phyloP scores from a whole-genome alignment of 2,888 invertebrate genomes.

The Zootermopsis nevadensis region DNA sequence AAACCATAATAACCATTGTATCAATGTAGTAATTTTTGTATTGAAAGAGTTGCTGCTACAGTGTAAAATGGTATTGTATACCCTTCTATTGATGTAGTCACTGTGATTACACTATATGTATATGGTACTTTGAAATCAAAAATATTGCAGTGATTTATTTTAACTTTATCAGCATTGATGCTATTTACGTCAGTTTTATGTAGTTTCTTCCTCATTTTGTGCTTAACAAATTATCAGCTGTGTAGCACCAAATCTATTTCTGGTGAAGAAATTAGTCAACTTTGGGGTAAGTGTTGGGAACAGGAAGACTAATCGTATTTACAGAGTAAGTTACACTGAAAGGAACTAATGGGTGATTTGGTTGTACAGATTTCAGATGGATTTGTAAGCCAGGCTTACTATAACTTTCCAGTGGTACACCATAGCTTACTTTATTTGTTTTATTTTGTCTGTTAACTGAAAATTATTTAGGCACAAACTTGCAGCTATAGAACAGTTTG shows the following conservation, averaged over 20 bases:
- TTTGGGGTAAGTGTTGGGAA: conserved; percentile 28
- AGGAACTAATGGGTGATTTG: conserved; percentile 35
- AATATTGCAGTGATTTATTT: conserved; percentile 28
- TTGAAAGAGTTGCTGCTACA: background rate
- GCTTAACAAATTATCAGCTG: background rate
- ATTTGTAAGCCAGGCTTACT: conserved; percentile 36
- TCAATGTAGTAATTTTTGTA: background rate
- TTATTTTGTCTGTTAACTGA: conserved; percentile 39
- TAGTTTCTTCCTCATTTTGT: conserved; percentile 13
- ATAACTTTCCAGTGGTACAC: conserved; percentile 13
- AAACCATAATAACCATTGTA: too few species aligned
- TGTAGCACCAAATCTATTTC: conserved; percentile 19
- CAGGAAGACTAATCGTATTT: conserved; percentile 30
- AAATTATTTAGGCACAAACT: conserved; percentile 40
- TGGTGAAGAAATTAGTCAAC: conserved; percentile 1
- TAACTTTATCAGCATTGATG: conserved; percentile 21
- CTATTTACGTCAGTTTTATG: conserved; percentile 7
- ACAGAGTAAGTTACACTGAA: conserved; percentile 14
- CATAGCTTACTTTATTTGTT: conserved; percentile 36
- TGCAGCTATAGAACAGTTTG: conserved; percentile 33
- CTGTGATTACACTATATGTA: conserved; percentile 15
- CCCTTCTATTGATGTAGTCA: conserved; percentile 10
- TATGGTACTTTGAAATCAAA: conserved; percentile 8
- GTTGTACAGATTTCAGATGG: conserved; percentile 22
- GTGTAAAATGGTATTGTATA: conserved; percentile 4